Base-by-base conservation (phyloP, 2,888 invertebrate species). In the Dromius quadrimaculatus region DNA sequence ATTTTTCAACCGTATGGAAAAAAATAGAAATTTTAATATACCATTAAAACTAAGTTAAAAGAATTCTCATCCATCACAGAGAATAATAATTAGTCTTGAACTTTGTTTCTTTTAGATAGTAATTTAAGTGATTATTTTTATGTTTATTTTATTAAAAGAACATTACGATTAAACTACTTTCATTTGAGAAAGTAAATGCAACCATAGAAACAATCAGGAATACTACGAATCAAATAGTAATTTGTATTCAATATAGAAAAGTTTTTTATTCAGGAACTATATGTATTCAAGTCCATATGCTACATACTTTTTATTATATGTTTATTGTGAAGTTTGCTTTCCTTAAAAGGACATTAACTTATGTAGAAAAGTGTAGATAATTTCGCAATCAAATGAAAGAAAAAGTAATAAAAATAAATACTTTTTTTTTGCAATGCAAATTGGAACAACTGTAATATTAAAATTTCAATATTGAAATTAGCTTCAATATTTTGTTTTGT, bases 121-220 rank as follows among this genome's bases (percentile, higher is more conserved):
- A 47, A 47, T 47, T 34, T 19, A 20, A 20, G 19, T 36, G 9
- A 59, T 59, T 34, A 59, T 59, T 59, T 6, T 59, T 36, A 34
- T 36, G 36, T 36, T 59, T 59, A 59, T 59, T 59, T 59, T 59
- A 59, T 59, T 59, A 36, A 59, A 54, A 54, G 50, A 54, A 54
- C 50, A 54, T 34, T 59, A 59, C 36, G 34, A 34, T 36, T n/a
- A 59, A n/a, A 19, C n/a, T 8, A 59, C 59, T 59, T 59, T 59
- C 59, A 17, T 59, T 59, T 13, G 59, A 36, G 59, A 59, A 59
- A 59, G 59, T 59, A 59, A 59, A 36, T 59, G 59, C 59, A 47
- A 34, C 19, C 17, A n/a, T 19, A 59, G 34, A 59, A 59, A 59
- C 59, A 59, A 59, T 34, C 34, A 59, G 59, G 59, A 59, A 59